Base-by-base conservation (phyloP, 1,140 invertebrate species). In the Mercenaria mercenaria region DNA sequence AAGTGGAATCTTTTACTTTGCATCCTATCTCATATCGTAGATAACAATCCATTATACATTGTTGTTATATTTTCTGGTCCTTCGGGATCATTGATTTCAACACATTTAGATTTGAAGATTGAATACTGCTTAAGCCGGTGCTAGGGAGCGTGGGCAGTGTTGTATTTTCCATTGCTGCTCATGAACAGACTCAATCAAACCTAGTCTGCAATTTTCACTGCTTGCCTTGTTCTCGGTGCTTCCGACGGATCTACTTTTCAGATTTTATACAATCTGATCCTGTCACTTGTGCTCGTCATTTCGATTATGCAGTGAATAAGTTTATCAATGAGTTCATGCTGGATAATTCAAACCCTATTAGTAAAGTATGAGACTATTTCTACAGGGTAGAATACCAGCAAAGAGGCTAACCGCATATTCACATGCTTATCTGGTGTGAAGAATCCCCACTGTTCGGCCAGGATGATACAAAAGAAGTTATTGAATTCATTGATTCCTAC, bases 351-450 rank as follows among this genome's bases (percentile, higher is more conserved):
- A 47, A 50, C 29, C 76, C 76, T 47, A 43, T 79, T 47, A 10
- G 13, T 43, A 18, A 34, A 23, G n/a, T 79, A 47, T 20, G 23
- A 50, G 76, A 79, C 39, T 79, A 50, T 34, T 79, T 79, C 76
- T 79, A 79, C 76, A 18, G 76, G 41, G 3, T 56, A 6, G n/a
- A 79, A 50, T 79, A 79, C 76, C 76, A 79, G 26, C 76, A 79
- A 15, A 32, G 76, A 6, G 76, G 76, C 43, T 79, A 37, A 2
- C 43, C 76, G n/a, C 76, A 79, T 18, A 41, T 79, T 13, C 26
- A 23, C 32, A 32, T 79, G 15, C 29, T 77, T 32, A 34, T n/a
- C n/a, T n/a, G 76, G 37, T 41, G 37, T n/a, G 29, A 29, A 79
- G 32, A 47, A 10, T 11, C 76, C 43, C 76, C 43, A 6, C 6